Evolutionary conservation across 2,888 invertebrate species (phyloP).

Genomic region (Scelioninae gen. 2): DNA sequence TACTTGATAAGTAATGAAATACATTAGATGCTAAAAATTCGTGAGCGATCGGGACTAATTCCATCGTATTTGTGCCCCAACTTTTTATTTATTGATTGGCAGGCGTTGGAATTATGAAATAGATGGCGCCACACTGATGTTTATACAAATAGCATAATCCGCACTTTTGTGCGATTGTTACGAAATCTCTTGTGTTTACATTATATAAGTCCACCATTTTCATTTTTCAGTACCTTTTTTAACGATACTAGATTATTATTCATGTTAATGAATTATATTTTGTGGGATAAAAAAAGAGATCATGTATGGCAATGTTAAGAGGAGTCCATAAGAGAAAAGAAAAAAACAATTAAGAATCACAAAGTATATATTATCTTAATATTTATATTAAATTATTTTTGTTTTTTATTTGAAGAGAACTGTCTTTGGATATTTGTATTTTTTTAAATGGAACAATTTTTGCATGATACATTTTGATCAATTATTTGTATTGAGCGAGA

Average conservation of each 20-base stretch:
- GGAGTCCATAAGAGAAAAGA: slow-evolving; percentile 62
- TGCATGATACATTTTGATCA: slow-evolving; percentile 65
- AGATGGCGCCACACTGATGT: slow-evolving; percentile 54
- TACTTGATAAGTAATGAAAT: slow-evolving; percentile 44
- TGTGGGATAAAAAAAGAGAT: slow-evolving; percentile 42
- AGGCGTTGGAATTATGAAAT: slow-evolving; percentile 35
- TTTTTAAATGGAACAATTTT: slow-evolving; percentile 66
- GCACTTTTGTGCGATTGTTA: slow-evolving; percentile 46
- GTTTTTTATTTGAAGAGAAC: slow-evolving; percentile 64
- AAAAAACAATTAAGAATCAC: slow-evolving; percentile 59
- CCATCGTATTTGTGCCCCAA: slow-evolving; percentile 16
- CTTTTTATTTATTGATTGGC: slow-evolving; percentile 31
- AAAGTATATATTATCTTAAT: slow-evolving; percentile 68
- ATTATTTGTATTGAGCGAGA: slow-evolving; percentile 70
- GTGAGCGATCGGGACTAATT: slow-evolving; percentile 4
- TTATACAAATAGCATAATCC: slow-evolving; percentile 53
- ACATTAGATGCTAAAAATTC: slow-evolving; percentile 25
- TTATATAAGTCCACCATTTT: slow-evolving; percentile 39
- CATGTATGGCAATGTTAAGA: slow-evolving; percentile 63
- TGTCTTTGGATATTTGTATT: slow-evolving; percentile 68
- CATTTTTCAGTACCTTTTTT: slow-evolving; percentile 36
- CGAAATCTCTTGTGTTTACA: slow-evolving; percentile 47
- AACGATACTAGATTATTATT: slow-evolving; percentile 34
- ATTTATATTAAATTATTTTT: slow-evolving; percentile 74
- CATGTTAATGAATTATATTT: slow-evolving; percentile 48